Evolutionary conservation across 1,140 invertebrate genomes (phyloP).

Genomic region (Ladona fulva): DNA sequence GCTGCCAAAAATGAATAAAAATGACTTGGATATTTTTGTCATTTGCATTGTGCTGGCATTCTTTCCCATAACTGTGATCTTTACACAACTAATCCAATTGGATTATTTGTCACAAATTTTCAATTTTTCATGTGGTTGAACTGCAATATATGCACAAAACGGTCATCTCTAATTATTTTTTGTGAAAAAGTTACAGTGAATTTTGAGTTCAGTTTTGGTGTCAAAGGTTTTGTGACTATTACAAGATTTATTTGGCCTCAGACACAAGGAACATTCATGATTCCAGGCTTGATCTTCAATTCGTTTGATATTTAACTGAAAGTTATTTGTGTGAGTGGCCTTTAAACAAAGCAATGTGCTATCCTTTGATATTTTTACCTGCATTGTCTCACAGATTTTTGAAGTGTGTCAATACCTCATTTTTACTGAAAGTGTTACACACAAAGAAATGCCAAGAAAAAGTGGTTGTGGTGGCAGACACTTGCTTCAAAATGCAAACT

Average conservation of each 20-base stretch:
- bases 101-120: neutral
- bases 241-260: neutral
- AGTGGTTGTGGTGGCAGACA: neutral
- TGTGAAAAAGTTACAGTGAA: neutral
- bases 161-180: neutral
- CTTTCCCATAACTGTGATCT: slow-evolving; percentile 1
- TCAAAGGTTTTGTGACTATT: neutral
- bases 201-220: neutral
- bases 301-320: neutral
- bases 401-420: neutral
- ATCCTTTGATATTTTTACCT: neutral
- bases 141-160: neutral
- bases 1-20: neutral
- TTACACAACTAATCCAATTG: neutral
- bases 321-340: neutral
- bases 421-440: slow-evolving; percentile 8
- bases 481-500: neutral
- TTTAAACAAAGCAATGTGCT: neutral
- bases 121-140: neutral
- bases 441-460: neutral
- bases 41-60: neutral
- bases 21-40: neutral
- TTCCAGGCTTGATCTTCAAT: neutral
- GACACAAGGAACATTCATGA: neutral
- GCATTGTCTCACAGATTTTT: neutral